Base-by-base conservation (phyloP, 2,888 invertebrate species). In the Drosophila nr. perissopoda region DNA sequence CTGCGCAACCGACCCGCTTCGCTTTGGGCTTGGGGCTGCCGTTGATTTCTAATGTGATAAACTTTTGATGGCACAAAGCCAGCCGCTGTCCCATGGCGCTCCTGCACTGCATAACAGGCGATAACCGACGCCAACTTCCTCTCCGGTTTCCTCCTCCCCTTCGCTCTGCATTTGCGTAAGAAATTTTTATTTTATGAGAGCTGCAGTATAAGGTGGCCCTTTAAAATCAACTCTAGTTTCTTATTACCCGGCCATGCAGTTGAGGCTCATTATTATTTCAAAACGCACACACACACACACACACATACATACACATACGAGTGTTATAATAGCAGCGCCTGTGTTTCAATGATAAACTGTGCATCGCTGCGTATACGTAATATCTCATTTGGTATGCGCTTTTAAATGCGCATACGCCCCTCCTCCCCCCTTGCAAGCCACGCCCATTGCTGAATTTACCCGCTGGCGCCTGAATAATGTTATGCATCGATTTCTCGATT, bases 1-100 rank as follows among this genome's bases (percentile, higher is more conserved):
- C 68, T 31, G 29, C 58, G 40, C 33, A 34, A 49, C 49, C 58
- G n/a, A 58, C 65, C 57, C 59, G 57, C 51, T 62, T 69, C n/a
- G 36, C 27, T 56, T 56, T 38, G 56, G 40, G 58, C 59, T 69
- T 68, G 76, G 81, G 63, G 73, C 85, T 87, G 89, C 72, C 80
- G 84, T 69, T 87, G 87, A 84, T 87, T 87, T 84, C 84, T 82
- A 86, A 86, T 87, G 80, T 87, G 85, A 87, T 86, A 89, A 86
- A 86, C 89, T 89, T 81, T 76, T 67, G 74, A 77, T 77, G 77
- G 69, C 79, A 84, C 78, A 84, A 79, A 77, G 69, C 51, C 68
- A 62, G 65, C 51, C 56, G 68, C 52, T 68, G 79, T 69, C 69
- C 73, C 73, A 56, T 66, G 45, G 73, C 52, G 63, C 62, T 64